Evolutionary conservation across 2,888 invertebrate genomes (phyloP).

Genomic region (Trachelus stipa): DNA sequence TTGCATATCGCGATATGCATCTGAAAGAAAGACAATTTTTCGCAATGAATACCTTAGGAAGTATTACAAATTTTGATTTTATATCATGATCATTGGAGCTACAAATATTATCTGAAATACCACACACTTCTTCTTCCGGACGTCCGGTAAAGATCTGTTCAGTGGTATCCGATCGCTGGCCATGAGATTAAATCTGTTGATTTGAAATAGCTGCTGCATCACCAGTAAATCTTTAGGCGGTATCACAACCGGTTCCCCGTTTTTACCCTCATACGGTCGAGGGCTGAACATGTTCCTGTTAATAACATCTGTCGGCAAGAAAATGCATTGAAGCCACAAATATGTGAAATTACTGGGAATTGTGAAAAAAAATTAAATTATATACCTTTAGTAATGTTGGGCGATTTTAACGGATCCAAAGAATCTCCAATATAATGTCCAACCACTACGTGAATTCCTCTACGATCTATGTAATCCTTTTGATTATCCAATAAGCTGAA

Average conservation of each 20-base stretch:
- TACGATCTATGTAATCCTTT: conserved; percentile 77
- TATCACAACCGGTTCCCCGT: conserved; percentile 84
- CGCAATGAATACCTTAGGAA: neutral
- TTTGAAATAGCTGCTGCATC: conserved; percentile 83
- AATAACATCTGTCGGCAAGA: conserved; percentile 71
- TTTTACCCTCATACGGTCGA: conserved; percentile 78
- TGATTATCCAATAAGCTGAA: conserved; percentile 73
- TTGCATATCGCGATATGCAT: conserved; percentile 72
- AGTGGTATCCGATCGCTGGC: conserved; percentile 90
- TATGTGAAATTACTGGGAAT: neutral
- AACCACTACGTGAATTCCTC: conserved; percentile 86
- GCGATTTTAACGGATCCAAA: conserved; percentile 66
- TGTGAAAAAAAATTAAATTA: conserved; percentile 14
- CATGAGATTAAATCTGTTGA: conserved; percentile 89
- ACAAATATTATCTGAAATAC: conserved; percentile 1
- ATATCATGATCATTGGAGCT: neutral
- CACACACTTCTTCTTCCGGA: conserved; percentile 80
- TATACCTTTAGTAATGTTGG: conserved; percentile 82
- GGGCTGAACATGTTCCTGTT: conserved; percentile 85
- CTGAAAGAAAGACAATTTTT: conserved; percentile 64
- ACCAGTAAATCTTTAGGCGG: conserved; percentile 79
- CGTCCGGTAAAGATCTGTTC: conserved; percentile 86
- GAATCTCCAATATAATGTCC: conserved; percentile 90
- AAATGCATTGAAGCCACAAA: neutral
- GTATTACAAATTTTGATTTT: neutral